Base-by-base conservation (phyloP, 1,140 invertebrate species). In the Bombus affinis region DNA sequence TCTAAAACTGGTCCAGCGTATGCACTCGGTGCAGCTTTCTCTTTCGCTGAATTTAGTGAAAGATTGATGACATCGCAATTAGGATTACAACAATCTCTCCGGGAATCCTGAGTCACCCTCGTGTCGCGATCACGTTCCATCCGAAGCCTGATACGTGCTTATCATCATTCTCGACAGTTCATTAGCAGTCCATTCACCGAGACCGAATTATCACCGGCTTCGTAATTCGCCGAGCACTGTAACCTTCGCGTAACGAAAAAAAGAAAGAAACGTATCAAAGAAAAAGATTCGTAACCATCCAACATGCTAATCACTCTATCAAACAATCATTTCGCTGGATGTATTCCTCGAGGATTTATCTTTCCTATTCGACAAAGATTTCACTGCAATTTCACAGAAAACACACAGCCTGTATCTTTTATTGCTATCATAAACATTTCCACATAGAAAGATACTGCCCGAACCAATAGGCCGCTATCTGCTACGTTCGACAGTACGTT, bases 1-100 rank as follows among this genome's bases (percentile, higher is more conserved):
- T 59, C 75, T 79, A 80, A 68, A 83, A 83, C 66, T 77, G 85
- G 81, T 86, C 81, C 81, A 59, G 22, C 66, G 81, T 25, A n/a
- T 44, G 39, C 79, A 76, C 15, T 35, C 42, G 18, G 78, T 32
- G 72, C 84, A 84, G 82, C 89, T 90, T 90, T 90, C 89, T 86
- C 89, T 83, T 88, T 86, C 85, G 90, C 87, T 88, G 79, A 90
- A 90, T 90, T 88, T 88, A 83, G 77, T 39, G 77, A 32, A 39
- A 87, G 89, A 90, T 90, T 81, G 81, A 90, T 87, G 81, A 88
- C 90, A 86, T 80, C 35, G 79, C 65, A 71, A 70, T 73, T 85
- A 76, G 62, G 39, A 37, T 37, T 57, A 53, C 68, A 44, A 6
- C 9, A 13, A 25, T 13, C 35, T 8, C 8, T 39, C 15, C 25